Percentiles rank a stretch among this genome's conserved stretches.
phyloP scores from a whole-genome alignment of 2,888 invertebrate genomes.

The Merodon equestris region DNA sequence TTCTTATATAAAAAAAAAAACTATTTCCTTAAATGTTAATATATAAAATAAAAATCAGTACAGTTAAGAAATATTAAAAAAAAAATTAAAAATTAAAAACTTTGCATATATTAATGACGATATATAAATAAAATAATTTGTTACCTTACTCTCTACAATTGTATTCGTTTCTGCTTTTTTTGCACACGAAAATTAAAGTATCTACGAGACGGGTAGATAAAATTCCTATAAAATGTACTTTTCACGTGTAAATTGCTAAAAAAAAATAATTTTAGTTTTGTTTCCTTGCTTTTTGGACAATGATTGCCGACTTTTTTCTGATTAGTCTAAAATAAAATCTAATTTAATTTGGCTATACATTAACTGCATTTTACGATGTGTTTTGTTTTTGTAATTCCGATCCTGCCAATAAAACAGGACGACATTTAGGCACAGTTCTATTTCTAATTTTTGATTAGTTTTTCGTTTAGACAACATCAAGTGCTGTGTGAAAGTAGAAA shows the following conservation, averaged over 20 bases:
- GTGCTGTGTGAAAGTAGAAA: slow-evolving; percentile 15
- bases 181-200: slow-evolving; percentile 29
- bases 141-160: slow-evolving; percentile 49
- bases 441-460: slow-evolving; percentile 11
- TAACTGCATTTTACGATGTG: slow-evolving; percentile 29
- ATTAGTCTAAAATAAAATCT: slow-evolving; percentile 39
- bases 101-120: slow-evolving; percentile 44
- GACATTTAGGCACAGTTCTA: slow-evolving; percentile 59
- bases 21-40: slow-evolving; percentile 44
- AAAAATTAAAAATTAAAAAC: background rate
- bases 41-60: slow-evolving; percentile 60
- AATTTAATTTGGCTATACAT: slow-evolving; percentile 63
- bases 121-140: slow-evolving; percentile 57
- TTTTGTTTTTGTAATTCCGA: slow-evolving; percentile 21
- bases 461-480: slow-evolving; percentile 34
- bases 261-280: slow-evolving; percentile 49
- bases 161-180: slow-evolving; percentile 3
- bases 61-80: slow-evolving; percentile 55
- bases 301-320: slow-evolving; percentile 40
- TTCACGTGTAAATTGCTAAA: slow-evolving; percentile 45
- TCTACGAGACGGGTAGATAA: slow-evolving; percentile 26
- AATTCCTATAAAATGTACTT: slow-evolving; percentile 45
- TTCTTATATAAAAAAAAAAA: slow-evolving; percentile 18
- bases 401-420: slow-evolving; percentile 57
- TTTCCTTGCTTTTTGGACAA: slow-evolving; percentile 38